Conservation (phyloP, 2,888 invertebrate species). For the Phyto melanocephala region DNA sequence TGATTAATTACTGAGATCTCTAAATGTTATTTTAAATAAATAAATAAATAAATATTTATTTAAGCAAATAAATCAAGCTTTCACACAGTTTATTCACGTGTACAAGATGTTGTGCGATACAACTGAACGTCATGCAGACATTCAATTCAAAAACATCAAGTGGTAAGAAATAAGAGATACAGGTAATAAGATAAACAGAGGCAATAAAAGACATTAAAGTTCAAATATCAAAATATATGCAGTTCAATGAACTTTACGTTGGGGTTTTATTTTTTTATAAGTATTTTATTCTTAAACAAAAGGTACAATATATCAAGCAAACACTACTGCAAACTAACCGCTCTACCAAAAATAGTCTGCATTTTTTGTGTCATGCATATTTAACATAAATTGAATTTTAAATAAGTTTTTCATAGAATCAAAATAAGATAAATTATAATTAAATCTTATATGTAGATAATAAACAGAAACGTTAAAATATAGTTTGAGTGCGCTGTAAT, state of each 20-base stretch:
- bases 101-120: no score
- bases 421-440: not conserved
- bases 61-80: no score
- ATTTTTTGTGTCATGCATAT: not conserved
- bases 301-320: not conserved
- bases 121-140: no score
- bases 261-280: not conserved
- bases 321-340: not conserved
- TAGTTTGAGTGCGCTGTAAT: not conserved
- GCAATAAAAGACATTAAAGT: not conserved
- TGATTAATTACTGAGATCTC: no score
- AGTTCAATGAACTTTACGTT: conserved; percentile 24
- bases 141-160: no score
- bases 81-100: no score
- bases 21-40: no score
- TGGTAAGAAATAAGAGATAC: not conserved
- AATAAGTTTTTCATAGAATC: not conserved
- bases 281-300: not conserved
- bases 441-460: not conserved
- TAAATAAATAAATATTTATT: no score
- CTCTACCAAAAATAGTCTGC: not conserved
- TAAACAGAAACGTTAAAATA: not conserved
- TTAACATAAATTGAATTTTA: not conserved
- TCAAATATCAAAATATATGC: not conserved
- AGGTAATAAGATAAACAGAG: not conserved